These are phyloP conservation scores for Lagopus muta DNA, from an alignment of 2,113 vertebrate genomes.

Conservation along the genomic window DNA sequence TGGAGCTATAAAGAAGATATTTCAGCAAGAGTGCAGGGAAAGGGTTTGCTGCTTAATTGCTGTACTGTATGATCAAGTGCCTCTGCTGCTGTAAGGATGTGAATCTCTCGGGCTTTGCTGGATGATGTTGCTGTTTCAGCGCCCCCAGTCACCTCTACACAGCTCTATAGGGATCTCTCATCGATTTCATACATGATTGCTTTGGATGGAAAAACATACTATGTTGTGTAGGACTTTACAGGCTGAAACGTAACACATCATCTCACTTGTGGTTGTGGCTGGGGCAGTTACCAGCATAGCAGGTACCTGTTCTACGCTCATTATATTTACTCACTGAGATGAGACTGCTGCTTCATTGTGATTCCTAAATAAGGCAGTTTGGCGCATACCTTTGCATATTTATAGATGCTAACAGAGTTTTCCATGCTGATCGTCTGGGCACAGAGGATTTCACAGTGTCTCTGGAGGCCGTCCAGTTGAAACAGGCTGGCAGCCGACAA, in stretches of 20 bases:
- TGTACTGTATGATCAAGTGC: not conserved
- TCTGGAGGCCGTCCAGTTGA: constrained; percentile 89
- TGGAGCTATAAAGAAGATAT: not conserved
- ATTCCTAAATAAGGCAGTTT: fast-evolving
- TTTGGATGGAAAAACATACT: not conserved
- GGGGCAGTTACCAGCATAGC: not conserved
- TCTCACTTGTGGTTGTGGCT: fast-evolving
- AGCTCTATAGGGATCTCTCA: not conserved
- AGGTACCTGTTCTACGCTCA: not conserved
- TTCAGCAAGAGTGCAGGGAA: not conserved
- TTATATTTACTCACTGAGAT: not conserved
- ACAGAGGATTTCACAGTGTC: constrained; percentile 94
- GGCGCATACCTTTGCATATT: constrained; percentile 88
- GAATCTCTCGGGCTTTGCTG: not conserved
- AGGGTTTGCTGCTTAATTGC: not conserved
- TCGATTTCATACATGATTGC: not conserved
- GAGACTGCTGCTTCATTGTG: not conserved
- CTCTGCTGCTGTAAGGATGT: not conserved
- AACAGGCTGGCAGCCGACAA: constrained; percentile 91
- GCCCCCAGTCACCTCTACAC: not conserved
- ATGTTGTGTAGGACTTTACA: not conserved
- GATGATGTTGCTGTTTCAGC: not conserved
- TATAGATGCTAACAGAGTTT: constrained; percentile 91
- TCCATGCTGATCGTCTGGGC: constrained; percentile 88
- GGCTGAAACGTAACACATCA: not conserved